A percentile compares a stretch with the other conserved stretches of the same genome.
phyloP scores from a whole-genome alignment of 92 coral and sea anemone species.

The Pocillopora grandis region DNA sequence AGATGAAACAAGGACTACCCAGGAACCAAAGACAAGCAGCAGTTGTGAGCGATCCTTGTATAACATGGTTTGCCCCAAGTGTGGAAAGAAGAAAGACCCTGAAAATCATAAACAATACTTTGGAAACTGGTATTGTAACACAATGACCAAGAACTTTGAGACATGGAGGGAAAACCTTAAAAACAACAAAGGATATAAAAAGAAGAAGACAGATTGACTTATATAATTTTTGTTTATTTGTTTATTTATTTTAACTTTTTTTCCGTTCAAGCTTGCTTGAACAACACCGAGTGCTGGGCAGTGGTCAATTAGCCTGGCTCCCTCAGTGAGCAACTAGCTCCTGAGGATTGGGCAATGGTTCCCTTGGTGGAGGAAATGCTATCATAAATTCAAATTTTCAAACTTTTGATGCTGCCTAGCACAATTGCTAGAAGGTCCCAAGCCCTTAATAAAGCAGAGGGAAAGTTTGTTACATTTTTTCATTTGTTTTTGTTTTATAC shows the following conservation, averaged over 20 bases:
- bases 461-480: too few relatives aligned
- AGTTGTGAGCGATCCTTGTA: background rate
- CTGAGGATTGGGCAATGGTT: slow-evolving; percentile 35
- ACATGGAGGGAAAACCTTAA: slow-evolving; percentile 32
- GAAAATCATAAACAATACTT: slow-evolving; percentile 43
- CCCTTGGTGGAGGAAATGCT: slow-evolving; percentile 51
- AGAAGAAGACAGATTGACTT: slow-evolving; percentile 6
- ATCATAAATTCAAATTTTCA: slow-evolving; percentile 1
- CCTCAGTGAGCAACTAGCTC: slow-evolving; percentile 10
- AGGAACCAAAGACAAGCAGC: background rate
- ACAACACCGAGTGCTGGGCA: too few relatives aligned
- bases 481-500: too few relatives aligned
- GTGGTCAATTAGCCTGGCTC: too few relatives aligned
- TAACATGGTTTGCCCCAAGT: slow-evolving; percentile 26
- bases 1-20: background rate
- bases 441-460: slow-evolving; percentile 30
- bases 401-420: slow-evolving; percentile 30
- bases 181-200: slow-evolving; percentile 8
- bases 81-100: slow-evolving; percentile 35
- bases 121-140: slow-evolving; percentile 50
- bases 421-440: slow-evolving; percentile 36
- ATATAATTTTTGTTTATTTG: too few relatives aligned
- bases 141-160: slow-evolving; percentile 8
- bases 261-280: too few relatives aligned
- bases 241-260: too few relatives aligned